phyloP scores from a whole-genome alignment of 1,140 invertebrate species.

The Pachypsylla venusta region DNA sequence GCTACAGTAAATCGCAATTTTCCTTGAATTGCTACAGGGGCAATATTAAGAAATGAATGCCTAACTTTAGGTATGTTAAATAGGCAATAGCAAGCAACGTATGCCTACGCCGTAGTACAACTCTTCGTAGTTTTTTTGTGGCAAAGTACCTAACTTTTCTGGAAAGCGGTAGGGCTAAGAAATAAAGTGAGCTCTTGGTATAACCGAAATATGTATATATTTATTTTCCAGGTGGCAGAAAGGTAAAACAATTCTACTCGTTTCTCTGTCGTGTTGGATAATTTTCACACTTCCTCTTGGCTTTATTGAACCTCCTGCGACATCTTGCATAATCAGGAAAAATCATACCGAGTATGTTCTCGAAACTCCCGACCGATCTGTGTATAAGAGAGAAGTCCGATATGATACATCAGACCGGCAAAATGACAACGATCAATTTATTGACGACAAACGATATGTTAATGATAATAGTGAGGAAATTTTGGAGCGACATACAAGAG shows the following conservation, averaged over 20 bases:
- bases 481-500: conserved; percentile 10
- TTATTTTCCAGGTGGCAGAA: conserved; percentile 68
- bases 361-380: conserved; percentile 18
- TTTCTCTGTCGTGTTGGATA: conserved; percentile 85
- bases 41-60: no score
- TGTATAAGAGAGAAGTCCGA: conserved; percentile 25
- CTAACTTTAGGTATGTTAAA: no score
- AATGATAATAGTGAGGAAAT: not conserved
- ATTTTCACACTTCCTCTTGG: conserved; percentile 90
- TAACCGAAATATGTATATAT: no score
- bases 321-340: conserved; percentile 60
- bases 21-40: no score
- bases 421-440: not conserved
- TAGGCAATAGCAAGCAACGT: no score
- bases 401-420: not conserved
- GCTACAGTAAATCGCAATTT: no score
- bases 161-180: no score
- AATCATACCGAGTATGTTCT: conserved; percentile 52
- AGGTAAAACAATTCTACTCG: conserved; percentile 74
- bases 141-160: no score
- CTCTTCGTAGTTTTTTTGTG: no score
- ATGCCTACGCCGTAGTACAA: no score
- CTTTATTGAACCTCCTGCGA: conserved; percentile 83
- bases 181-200: no score
- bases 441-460: not conserved